A percentile compares a stretch with the other conserved stretches of the same genome.
These are phyloP conservation scores for Anas platyrhynchos DNA, from an alignment of 2,113 vertebrate genomes.

Conservation along the genomic window DNA sequence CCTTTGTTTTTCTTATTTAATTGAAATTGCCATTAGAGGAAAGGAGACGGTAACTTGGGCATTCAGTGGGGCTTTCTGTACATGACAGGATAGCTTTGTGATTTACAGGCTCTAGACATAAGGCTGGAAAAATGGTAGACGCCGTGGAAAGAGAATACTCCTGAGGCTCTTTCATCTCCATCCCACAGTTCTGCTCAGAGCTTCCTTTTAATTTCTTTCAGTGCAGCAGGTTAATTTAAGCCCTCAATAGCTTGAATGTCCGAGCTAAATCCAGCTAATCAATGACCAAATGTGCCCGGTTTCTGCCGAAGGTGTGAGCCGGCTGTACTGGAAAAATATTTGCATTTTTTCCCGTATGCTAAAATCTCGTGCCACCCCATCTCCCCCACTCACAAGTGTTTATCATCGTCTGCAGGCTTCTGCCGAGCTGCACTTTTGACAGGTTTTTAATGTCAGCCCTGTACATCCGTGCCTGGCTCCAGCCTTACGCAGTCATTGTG, in stretches of 20 bases:
- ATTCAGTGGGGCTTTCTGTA: neutral
- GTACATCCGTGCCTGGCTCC: neutral
- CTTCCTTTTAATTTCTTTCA: neutral
- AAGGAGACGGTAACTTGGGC: neutral
- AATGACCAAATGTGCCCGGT: neutral
- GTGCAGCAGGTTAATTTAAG: conserved; percentile 42
- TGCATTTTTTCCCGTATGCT: neutral
- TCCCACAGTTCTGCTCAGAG: neutral
- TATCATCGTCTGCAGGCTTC: neutral
- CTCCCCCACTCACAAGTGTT: neutral
- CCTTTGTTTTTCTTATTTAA: conserved; percentile 32
- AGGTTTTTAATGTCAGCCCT: conserved; percentile 31
- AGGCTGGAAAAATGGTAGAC: conserved; percentile 37
- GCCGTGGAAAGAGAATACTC: conserved; percentile 20
- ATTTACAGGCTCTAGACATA: conserved; percentile 23
- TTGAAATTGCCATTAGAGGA: neutral
- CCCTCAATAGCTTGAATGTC: neutral
- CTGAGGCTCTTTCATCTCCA: conserved; percentile 40
- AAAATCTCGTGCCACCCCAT: neutral
- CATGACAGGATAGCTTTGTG: conserved; percentile 28
- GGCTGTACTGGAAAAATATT: neutral
- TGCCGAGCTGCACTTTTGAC: conserved; percentile 5
- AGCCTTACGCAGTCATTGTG: conserved; percentile 20
- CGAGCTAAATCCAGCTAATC: neutral
- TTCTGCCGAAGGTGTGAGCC: neutral